Percentiles rank a stretch among this genome's conserved stretches.
Conservation (phyloP, 92 coral and sea anemone species). For the Siderastrea radians region DNA sequence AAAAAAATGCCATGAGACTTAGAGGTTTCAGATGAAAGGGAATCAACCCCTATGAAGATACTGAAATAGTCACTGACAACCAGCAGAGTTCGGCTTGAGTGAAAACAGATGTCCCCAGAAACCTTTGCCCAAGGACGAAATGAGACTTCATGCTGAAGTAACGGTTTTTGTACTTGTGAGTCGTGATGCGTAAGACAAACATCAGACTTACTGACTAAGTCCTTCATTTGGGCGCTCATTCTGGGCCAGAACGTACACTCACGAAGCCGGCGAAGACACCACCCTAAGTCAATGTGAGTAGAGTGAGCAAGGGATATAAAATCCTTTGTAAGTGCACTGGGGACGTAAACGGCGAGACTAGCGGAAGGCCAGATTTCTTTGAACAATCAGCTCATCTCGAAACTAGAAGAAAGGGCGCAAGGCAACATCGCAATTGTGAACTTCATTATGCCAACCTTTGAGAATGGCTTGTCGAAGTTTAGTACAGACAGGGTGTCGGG, state of each 20-base stretch:
- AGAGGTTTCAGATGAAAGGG: not conserved
- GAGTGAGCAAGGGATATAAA: not conserved
- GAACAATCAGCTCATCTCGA: not conserved
- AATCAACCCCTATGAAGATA: constrained; percentile 6
- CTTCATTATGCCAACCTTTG: not conserved
- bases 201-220: not conserved
- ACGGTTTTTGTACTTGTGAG: too few relatives aligned
- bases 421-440: not conserved
- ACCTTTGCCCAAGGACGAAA: constrained; percentile 18
- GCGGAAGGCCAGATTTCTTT: not conserved
- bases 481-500: not conserved
- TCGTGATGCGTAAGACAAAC: not conserved
- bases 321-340: not conserved
- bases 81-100: not conserved
- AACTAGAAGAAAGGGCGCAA: constrained; percentile 7
- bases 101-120: not conserved
- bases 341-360: not conserved
- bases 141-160: too few relatives aligned
- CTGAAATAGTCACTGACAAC: not conserved
- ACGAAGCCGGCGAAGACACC: not conserved
- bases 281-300: not conserved
- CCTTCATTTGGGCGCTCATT: constrained; percentile 8
- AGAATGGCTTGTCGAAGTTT: not conserved
- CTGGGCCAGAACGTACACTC: constrained; percentile 4
- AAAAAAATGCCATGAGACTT: not conserved